phyloP scores from a whole-genome alignment of 1,140 invertebrate species.

The Mercenaria mercenaria region DNA sequence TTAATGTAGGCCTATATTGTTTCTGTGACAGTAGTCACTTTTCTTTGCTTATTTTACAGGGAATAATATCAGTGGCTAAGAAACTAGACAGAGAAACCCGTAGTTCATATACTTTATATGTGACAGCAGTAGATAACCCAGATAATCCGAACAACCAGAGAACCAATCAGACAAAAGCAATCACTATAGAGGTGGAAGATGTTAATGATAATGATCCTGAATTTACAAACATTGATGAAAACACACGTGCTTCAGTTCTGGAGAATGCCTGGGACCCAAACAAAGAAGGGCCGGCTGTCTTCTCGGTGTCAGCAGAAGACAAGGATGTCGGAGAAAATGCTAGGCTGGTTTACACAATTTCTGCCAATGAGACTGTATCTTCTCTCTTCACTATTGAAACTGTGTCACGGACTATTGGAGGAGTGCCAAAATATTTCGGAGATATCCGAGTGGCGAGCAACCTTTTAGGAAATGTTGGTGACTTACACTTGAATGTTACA shows the following conservation, averaged over 20 bases:
- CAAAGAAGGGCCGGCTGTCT: conserved; percentile 53
- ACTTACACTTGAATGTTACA: conserved; percentile 71
- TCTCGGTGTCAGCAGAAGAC: conserved; percentile 73
- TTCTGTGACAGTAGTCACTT: too few relatives aligned
- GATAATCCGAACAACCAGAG: conserved; percentile 66
- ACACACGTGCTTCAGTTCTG: conserved; percentile 43
- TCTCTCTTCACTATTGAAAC: conserved; percentile 29
- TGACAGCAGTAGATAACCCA: conserved; percentile 74
- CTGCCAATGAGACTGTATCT: conserved; percentile 56
- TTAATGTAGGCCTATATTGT: too few relatives aligned
- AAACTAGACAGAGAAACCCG: conserved; percentile 74
- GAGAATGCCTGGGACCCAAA: conserved; percentile 57
- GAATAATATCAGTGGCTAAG: conserved; percentile 71
- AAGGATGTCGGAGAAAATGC: conserved; percentile 71
- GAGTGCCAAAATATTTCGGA: conserved; percentile 50
- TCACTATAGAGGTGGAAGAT: conserved; percentile 72
- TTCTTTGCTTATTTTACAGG: conserved; percentile 61
- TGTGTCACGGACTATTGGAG: conserved; percentile 15
- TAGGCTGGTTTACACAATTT: conserved; percentile 71
- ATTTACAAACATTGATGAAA: conserved; percentile 65
- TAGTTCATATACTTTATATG: conserved; percentile 70
- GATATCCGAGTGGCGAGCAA: conserved; percentile 42
- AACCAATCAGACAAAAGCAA: conserved; percentile 64
- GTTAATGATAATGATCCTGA: conserved; percentile 79
- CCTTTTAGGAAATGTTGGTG: conserved; percentile 63